These are phyloP conservation scores for Echeneis naucrates DNA, from an alignment of 2,797 vertebrate genomes.

Conservation along the genomic window DNA sequence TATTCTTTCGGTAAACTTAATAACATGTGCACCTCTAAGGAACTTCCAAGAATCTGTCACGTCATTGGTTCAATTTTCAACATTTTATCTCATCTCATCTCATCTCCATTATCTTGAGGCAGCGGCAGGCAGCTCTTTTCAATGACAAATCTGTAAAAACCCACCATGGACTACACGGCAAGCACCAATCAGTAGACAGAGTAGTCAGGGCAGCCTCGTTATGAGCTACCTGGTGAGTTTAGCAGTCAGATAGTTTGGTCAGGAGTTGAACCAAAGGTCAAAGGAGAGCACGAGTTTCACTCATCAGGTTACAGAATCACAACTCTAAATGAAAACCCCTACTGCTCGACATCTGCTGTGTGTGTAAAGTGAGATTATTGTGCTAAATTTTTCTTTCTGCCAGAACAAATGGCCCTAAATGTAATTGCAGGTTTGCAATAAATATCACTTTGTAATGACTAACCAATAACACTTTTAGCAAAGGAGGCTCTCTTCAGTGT, in stretches of 20 bases:
- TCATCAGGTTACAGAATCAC: background rate
- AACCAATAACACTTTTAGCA: slow-evolving; percentile 98
- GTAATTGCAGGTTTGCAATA: background rate
- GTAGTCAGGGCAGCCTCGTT: background rate
- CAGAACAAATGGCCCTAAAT: background rate
- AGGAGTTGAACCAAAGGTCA: background rate
- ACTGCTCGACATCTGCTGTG: background rate
- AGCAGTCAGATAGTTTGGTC: background rate
- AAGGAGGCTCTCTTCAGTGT: slow-evolving; percentile 98
- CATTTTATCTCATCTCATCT: background rate
- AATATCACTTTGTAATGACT: slow-evolving; percentile 49
- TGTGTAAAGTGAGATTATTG: background rate
- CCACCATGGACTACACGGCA: background rate
- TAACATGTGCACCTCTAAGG: background rate
- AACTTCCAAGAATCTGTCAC: background rate
- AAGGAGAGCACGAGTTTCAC: background rate
- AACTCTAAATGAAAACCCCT: background rate
- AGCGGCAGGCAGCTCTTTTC: background rate
- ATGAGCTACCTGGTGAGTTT: background rate
- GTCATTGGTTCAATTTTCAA: background rate
- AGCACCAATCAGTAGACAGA: background rate
- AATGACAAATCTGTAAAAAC: background rate
- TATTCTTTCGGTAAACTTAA: background rate
- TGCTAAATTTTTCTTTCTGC: background rate
- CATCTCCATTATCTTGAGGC: background rate